phyloP scores from a whole-genome alignment of 2,888 invertebrate genomes.

The Pterostichus niger region DNA sequence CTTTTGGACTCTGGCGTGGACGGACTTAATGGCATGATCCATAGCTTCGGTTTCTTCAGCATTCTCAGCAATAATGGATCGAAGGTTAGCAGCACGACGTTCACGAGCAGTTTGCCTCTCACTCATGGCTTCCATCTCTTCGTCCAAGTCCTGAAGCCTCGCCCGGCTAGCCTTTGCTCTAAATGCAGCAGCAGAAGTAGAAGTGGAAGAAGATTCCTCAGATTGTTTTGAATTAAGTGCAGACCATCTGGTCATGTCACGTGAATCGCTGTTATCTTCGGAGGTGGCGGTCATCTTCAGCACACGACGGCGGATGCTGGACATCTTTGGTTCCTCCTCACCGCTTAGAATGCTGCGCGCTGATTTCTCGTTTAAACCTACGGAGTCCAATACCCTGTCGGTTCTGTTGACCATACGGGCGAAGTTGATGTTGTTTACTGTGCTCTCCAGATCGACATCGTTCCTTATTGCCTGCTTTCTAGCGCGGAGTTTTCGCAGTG shows the following conservation, averaged over 20 bases:
- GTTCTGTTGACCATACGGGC: constrained; percentile 80
- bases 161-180: constrained; percentile 84
- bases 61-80: constrained; percentile 83
- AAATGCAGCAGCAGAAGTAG: constrained; percentile 81
- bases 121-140: constrained; percentile 86
- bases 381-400: constrained; percentile 83
- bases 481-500: constrained; percentile 81
- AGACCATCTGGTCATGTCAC: constrained; percentile 80
- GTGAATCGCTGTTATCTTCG: constrained; percentile 74
- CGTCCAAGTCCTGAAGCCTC: constrained; percentile 85
- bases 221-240: constrained; percentile 78
- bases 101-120: constrained; percentile 86
- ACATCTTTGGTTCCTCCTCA: constrained; percentile 73
- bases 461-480: constrained; percentile 78
- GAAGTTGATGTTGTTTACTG: constrained; percentile 80
- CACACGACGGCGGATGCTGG: constrained; percentile 76
- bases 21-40: constrained; percentile 68
- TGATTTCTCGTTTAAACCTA: constrained; percentile 81
- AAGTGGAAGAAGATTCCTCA: constrained; percentile 81
- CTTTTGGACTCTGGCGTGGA: constrained; percentile 68
- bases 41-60: constrained; percentile 77
- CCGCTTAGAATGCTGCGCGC: constrained; percentile 75
- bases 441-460: constrained; percentile 83
- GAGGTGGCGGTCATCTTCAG: constrained; percentile 71
- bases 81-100: constrained; percentile 84